A percentile compares a stretch with the other conserved stretches of the same genome.
phyloP scores from a whole-genome alignment of 2,797 vertebrate species.

The Aselliscus stoliczkanus region DNA sequence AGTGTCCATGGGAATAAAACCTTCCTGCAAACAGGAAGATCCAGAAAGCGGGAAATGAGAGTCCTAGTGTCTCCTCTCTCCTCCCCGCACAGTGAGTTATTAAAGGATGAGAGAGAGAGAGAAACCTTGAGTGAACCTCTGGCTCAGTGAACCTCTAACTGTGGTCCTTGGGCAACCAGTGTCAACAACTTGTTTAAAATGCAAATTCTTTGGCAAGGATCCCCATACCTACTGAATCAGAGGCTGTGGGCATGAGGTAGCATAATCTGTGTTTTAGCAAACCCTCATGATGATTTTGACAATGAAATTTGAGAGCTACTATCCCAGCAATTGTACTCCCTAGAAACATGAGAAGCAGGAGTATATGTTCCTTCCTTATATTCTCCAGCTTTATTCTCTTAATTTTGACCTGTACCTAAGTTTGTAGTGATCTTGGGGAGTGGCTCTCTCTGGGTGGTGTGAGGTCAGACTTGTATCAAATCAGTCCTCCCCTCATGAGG shows the following conservation, averaged over 20 bases:
- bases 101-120: background rate
- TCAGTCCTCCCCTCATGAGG: background rate
- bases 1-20: background rate
- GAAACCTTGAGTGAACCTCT: too few species aligned
- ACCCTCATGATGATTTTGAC: background rate
- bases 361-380: background rate
- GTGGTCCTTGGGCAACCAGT: background rate
- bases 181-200: background rate
- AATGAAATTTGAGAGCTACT: background rate
- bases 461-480: background rate
- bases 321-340: background rate
- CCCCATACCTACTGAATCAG: background rate
- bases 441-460: fast-evolving
- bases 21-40: background rate
- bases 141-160: background rate
- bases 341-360: background rate
- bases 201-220: background rate
- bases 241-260: too few species aligned
- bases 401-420: background rate
- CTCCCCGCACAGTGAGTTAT: background rate
- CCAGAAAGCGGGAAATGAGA: background rate
- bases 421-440: background rate
- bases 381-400: background rate
- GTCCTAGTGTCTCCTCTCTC: fast-evolving
- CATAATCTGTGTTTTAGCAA: background rate